Base-by-base conservation (phyloP, 2,888 invertebrate genomes). In the Diaphora mendica region DNA sequence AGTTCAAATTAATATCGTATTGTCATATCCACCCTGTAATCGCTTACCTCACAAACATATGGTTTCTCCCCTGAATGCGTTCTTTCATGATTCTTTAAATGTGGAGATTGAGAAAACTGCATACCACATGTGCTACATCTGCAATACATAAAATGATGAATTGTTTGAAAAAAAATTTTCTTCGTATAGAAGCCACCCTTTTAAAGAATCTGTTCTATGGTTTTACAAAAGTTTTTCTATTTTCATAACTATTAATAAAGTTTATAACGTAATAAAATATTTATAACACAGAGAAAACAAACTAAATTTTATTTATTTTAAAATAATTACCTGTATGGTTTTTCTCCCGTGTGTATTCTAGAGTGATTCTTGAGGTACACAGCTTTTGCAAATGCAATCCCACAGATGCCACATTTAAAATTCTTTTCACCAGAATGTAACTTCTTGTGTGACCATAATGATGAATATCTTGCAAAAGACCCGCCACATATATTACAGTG, bases 311-410 rank as follows among this genome's bases (percentile, higher is more conserved):
- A 26, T 59, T 59, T 13, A 15, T 30, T 4, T 26, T 59, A 26
- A 26, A 59, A 17, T 62, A 30, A 30, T 62, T 65, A 79, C 95
- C 95, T 94, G 79, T 96, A 96, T 55, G 96, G 96, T 78, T 96
- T 96, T 88, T 97, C 97, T 68, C 98, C 98, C 1, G 98, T 98
- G 85, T 98, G 98, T 86, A 98, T 98, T 83, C 98, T 96, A 70
- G 98, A 98, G 91, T 98, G 98, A 90, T 98, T 98, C 91, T 98
- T 98, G 82, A 98, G 95, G 94, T 98, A 98, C n/a, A 98, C 98
- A 74, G 98, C 98, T 92, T 98, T 98, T 74, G 98, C 98, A 91
- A 98, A 98, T 59, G 98, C 98, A 89, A 98, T 96, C 26, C 98
- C 98, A 92, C 98, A 98, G 77, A 98, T 98, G 81, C 97, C 97